Base-by-base conservation (phyloP, 1,140 invertebrate species). In the Leptoteleia sp. region DNA sequence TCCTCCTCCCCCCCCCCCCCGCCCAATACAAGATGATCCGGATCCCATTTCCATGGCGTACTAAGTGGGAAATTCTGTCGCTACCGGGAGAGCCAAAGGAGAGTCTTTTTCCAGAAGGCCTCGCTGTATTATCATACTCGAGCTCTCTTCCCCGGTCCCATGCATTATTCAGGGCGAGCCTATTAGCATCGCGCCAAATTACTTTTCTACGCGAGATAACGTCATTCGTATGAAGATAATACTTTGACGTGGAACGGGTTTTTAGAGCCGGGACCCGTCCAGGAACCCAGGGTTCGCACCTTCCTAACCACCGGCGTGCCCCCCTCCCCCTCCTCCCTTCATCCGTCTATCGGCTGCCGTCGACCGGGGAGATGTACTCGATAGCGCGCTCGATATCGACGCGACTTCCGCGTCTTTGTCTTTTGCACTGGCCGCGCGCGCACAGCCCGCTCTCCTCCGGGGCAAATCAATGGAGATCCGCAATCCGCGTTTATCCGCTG, bases 171-270 rank as follows among this genome's bases (percentile, higher is more conserved):
- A 87, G 78, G 29, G 19, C 54, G 35, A 59, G 77, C 81, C 83
- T 86, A 87, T 86, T 87, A 87, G 83, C 85, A 86, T 86, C 73
- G 80, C 83, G 81, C 82, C 82, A 86, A 87, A 87, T 87, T 86
- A 86, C 86, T 85, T 84, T 84, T 83, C 76, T 76, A 45, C 61
- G 77, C 79, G 71, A 81, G 82, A 85, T 87, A 87, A 85, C 80
- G 81, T 84, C 81, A 76, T 84, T 81, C 80, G 79, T 83, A 85
- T 81, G n/a, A 82, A 82, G 81, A 85, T 81, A 79, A 81, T 79
- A 62, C 45, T 38, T 31, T 59, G 70, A 76, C 67, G 67, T 79
- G 62, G 76, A 79, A 79, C 71, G 50, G 48, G 70, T 71, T 47
- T 71, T 54, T n/a, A n/a, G n/a, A 50, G 75, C 67, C 9, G 64